Percentiles rank a stretch among this genome's conserved stretches.
Conservation (phyloP, 2,888 invertebrate species). For the Didymodactylos carnosus region DNA sequence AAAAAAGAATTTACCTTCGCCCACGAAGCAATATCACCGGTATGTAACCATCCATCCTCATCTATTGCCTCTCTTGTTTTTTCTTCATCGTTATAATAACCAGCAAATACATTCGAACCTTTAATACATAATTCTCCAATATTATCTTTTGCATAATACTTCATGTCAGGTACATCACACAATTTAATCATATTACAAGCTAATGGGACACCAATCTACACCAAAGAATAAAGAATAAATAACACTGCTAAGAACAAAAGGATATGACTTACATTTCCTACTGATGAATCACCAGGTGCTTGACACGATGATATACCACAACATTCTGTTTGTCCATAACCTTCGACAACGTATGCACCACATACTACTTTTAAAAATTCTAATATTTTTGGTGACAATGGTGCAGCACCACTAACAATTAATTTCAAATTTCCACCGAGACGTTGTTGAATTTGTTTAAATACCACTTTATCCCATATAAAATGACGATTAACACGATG, state of each 20-base stretch:
- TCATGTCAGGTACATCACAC: constrained; percentile 13
- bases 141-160: constrained; percentile 13
- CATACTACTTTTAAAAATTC: constrained; percentile 79
- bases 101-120: constrained; percentile 9
- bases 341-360: constrained; percentile 51
- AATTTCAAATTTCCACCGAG: constrained; percentile 75
- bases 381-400: constrained; percentile 71
- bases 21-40: constrained; percentile 10
- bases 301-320: constrained; percentile 23
- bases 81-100: constrained; percentile 14
- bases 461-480: constrained; percentile 75
- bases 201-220: constrained; percentile 38
- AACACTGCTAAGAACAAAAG: too few species aligned
- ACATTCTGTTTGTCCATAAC: constrained; percentile 83
- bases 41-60: constrained; percentile 12
- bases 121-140: constrained; percentile 10
- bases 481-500: constrained; percentile 44
- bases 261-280: constrained; percentile 6
- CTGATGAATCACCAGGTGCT: constrained; percentile 1
- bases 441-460: constrained; percentile 72
- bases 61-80: constrained; percentile 12
- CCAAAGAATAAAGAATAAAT: too few species aligned
- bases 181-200: constrained; percentile 9
- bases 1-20: background rate
- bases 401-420: constrained; percentile 83